Evolutionary conservation across 2,113 vertebrate genomes (phyloP).

Genomic region (Columbina picui): DNA sequence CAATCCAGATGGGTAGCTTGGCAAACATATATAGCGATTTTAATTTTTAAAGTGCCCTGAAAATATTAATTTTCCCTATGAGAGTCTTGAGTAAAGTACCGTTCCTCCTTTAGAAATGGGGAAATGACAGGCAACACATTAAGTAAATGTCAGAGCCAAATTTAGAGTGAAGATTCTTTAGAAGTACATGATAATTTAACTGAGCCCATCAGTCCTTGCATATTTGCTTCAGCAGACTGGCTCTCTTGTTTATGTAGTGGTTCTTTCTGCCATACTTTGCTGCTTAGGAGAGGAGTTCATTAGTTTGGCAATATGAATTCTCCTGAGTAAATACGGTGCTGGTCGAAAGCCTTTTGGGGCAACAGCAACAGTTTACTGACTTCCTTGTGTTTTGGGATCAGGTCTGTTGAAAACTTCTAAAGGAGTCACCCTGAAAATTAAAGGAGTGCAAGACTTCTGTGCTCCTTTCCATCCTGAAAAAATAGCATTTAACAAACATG

Average conservation of each 20-base stretch:
- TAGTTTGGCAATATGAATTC: not conserved
- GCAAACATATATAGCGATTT: conserved; percentile 34
- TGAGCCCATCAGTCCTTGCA: not conserved
- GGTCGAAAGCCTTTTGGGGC: not conserved
- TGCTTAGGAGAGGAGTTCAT: not conserved
- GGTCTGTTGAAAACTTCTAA: not conserved
- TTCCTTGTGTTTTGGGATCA: not conserved
- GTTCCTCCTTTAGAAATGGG: not conserved
- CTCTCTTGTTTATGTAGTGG: not conserved
- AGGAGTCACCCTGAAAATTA: not conserved
- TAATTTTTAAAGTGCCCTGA: conserved; percentile 46
- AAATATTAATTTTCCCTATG: conserved; percentile 37
- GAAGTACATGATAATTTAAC: not conserved
- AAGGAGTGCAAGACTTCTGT: not conserved
- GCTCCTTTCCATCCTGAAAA: not conserved
- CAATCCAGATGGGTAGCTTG: conserved; percentile 63
- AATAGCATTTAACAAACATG: not conserved
- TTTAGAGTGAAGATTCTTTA: conserved; percentile 29
- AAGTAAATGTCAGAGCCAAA: conserved; percentile 50
- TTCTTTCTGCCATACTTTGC: not conserved
- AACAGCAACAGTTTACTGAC: not conserved
- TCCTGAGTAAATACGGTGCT: not conserved
- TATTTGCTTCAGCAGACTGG: not conserved
- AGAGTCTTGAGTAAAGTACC: not conserved
- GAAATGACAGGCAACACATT: not conserved